phyloP scores from a whole-genome alignment of 2,888 invertebrate genomes.

The Tenthredo livida region DNA sequence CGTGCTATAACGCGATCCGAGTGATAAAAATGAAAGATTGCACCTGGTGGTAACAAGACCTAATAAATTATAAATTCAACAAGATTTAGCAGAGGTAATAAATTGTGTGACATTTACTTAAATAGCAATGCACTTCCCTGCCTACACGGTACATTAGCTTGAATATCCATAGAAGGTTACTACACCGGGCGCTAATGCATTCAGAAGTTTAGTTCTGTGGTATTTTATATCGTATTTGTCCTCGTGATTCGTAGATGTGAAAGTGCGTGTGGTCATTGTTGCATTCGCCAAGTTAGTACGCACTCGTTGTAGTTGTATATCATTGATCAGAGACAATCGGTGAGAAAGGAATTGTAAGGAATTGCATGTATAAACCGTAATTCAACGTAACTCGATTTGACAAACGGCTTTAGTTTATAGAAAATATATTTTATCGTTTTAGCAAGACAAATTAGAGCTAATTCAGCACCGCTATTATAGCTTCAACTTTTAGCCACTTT shows the following conservation, averaged over 20 bases:
- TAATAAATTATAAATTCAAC: constrained; percentile 8
- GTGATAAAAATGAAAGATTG: neutral
- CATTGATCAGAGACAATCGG: constrained; percentile 17
- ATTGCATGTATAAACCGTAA: neutral
- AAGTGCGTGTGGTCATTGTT: constrained; percentile 46
- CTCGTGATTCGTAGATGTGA: constrained; percentile 33
- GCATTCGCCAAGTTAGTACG: neutral
- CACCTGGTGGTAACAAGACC: neutral
- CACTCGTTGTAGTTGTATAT: neutral
- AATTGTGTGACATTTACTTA: constrained; percentile 37
- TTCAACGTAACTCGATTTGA: neutral
- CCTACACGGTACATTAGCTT: constrained; percentile 16
- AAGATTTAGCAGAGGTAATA: constrained; percentile 15
- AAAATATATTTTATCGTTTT: neutral
- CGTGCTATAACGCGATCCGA: neutral
- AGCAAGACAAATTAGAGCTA: neutral
- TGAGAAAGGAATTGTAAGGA: neutral
- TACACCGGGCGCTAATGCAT: constrained; percentile 41
- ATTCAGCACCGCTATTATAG: constrained; percentile 3
- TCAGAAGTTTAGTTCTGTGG: constrained; percentile 2
- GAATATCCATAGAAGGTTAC: constrained; percentile 16
- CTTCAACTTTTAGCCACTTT: neutral
- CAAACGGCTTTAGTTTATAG: neutral
- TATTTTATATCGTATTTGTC: constrained; percentile 28
- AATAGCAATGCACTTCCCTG: constrained; percentile 27